Conservation (phyloP, 2,113 vertebrate species). For the Spermophilus dauricus region DNA sequence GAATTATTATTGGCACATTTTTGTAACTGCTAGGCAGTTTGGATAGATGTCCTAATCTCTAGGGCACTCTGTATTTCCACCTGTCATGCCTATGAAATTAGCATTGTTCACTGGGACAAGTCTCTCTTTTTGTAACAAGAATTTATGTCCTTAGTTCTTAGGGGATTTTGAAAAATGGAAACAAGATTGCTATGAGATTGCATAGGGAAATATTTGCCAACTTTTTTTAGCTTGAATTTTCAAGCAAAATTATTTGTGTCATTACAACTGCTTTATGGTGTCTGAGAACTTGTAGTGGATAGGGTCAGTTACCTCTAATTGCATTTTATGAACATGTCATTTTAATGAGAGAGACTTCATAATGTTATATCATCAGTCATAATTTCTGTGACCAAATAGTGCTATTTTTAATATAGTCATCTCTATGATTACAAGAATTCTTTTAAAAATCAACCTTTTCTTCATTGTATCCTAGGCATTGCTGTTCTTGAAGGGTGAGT, state of each 20-base stretch:
- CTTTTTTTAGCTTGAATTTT: conserved; percentile 58
- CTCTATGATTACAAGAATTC: neutral
- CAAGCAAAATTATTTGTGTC: neutral
- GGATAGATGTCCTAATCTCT: neutral
- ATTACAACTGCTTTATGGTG: conserved; percentile 25
- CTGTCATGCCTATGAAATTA: conserved; percentile 6
- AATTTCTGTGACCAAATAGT: conserved; percentile 16
- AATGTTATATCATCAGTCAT: neutral
- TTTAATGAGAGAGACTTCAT: conserved; percentile 22
- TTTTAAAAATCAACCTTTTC: neutral
- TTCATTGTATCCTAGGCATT: neutral
- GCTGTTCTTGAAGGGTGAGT: neutral
- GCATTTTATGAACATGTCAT: neutral
- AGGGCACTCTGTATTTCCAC: neutral
- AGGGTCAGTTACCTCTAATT: neutral
- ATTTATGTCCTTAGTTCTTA: conserved; percentile 50
- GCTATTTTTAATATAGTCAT: conserved; percentile 14
- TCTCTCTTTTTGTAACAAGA: conserved; percentile 35
- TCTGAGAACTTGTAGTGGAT: conserved; percentile 42
- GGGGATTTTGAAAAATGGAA: neutral
- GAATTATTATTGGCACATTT: conserved; percentile 68
- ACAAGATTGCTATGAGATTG: conserved; percentile 41
- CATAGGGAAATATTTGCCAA: neutral
- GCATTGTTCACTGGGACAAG: neutral
- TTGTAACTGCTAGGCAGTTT: conserved; percentile 57